A percentile compares a stretch with the other conserved stretches of the same genome.
Conservation (phyloP, 2,888 invertebrate genomes). For the Heteropelma amictum region DNA sequence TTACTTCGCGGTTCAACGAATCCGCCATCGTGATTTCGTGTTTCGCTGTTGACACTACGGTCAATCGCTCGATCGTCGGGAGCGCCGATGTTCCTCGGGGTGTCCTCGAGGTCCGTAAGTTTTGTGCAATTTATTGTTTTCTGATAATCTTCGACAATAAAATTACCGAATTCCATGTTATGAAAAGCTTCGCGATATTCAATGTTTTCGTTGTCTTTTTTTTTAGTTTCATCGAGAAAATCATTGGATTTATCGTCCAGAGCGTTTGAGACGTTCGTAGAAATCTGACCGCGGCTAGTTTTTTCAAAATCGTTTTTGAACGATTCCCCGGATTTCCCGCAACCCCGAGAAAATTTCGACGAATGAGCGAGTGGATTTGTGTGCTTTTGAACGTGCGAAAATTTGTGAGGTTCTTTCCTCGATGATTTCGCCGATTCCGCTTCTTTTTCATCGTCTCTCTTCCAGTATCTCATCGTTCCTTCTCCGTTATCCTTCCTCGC, state of each 20-base stretch:
- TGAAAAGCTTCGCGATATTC: too few species aligned
- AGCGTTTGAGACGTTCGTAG: neutral
- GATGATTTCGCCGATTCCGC: constrained; percentile 42
- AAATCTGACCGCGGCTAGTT: neutral
- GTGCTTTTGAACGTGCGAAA: constrained; percentile 59
- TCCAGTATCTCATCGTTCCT: constrained; percentile 28
- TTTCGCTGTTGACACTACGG: too few species aligned
- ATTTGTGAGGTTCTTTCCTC: constrained; percentile 56
- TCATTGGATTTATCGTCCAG: neutral
- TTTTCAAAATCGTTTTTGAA: constrained; percentile 6
- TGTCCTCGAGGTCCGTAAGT: too few species aligned
- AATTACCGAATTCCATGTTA: too few species aligned
- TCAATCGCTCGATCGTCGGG: too few species aligned
- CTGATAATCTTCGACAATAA: too few species aligned
- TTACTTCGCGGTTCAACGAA: too few species aligned
- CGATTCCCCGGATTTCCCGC: constrained; percentile 29
- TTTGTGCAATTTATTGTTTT: too few species aligned
- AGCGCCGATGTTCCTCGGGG: too few species aligned
- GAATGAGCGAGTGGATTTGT: constrained; percentile 45
- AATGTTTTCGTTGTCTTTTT: too few species aligned
- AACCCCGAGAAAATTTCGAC: constrained; percentile 40
- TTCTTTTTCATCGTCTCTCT: constrained; percentile 38
- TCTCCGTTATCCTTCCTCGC: constrained; percentile 58
- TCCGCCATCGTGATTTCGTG: too few species aligned
- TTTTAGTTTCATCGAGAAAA: too few species aligned